Evolutionary conservation across 2,888 invertebrate species (phyloP).

Genomic region (Lagria hirta): DNA sequence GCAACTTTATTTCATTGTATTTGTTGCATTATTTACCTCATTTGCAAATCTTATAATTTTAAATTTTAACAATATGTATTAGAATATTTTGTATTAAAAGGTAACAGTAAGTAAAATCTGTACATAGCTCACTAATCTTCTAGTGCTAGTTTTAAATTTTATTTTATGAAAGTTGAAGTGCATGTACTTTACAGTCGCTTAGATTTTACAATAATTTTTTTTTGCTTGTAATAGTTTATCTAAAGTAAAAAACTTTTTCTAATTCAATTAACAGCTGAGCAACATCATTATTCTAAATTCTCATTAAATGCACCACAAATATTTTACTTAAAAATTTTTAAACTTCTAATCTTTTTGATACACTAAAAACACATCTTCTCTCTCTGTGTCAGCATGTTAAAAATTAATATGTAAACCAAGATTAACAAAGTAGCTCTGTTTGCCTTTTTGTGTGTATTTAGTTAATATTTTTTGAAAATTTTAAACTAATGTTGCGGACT

Average conservation of each 20-base stretch:
- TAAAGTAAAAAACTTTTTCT: conserved; percentile 8
- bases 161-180: conserved; percentile 10
- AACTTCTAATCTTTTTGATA: too few species aligned
- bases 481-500: conserved; percentile 7
- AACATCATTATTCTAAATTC: too few species aligned
- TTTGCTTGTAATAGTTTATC: conserved; percentile 6
- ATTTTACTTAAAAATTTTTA: too few species aligned
- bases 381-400: too few species aligned
- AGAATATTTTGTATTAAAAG: conserved; percentile 14
- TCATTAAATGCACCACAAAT: conserved; percentile 20
- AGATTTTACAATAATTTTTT: conserved; percentile 10
- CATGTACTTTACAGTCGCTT: conserved; percentile 18
- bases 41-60: conserved; percentile 4
- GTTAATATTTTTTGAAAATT: too few species aligned
- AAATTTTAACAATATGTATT: conserved; percentile 2
- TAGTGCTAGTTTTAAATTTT: conserved; percentile 19
- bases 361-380: too few species aligned
- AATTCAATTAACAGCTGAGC: conserved; percentile 13
- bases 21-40: conserved; percentile 15
- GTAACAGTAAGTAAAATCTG: conserved; percentile 23
- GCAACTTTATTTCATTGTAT: conserved; percentile 2
- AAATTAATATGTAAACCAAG: too few species aligned
- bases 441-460: conserved; percentile 17
- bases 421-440: too few species aligned
- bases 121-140: conserved; percentile 16